Base-by-base conservation (phyloP, 2,888 invertebrate genomes). In the Tigriopus californicus region DNA sequence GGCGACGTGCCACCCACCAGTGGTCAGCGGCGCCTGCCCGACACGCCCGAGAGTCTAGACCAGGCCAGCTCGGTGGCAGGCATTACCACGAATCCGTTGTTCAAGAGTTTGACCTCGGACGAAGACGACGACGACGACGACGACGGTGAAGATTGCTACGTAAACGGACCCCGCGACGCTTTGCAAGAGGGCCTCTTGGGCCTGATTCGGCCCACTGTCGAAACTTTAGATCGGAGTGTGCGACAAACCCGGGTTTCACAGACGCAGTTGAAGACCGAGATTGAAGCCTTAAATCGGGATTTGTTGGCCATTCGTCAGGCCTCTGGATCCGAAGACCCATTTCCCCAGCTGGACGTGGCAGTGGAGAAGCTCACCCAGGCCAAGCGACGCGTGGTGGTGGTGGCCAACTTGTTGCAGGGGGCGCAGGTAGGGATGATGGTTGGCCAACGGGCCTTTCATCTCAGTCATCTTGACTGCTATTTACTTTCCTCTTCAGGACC, bases 301-400 rank as follows among this genome's bases (percentile, higher is more conserved):
- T 46, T 57, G 20, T 13, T 22, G 44, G 20, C 42, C n/a, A 57
- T 57, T 22, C 33, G 33, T 33, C 33, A 33, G 33, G 52, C 15
- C 20, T 5, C 18, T 10, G 33, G 33, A n/a, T 22, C 22, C 2
- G 25, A 52, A 11, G 22, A 22, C 22, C 52, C 15, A 24, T 15
- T 52, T 33, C 33, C 33, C 10, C 8, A 52, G 13, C 13, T 52
- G 15, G 57, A 57, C 22, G 13, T 13, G 13, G 42, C 42, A 24
- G 42, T 57, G 10, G 42, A 22, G 1, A 57, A 57, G 20, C 20
- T 57, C 22, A 40, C 20, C 12, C 42, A 46, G 22, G 22, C 41
- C 42, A 57, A 57, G 44, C 13, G 42, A 25, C 18, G 41, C 13
- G 57, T 57, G 6, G 22, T 57, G 1, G 57, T 57, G 13, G 57